Evolutionary conservation across 2,113 vertebrate species (phyloP).

Genomic region (Zeus faber): DNA sequence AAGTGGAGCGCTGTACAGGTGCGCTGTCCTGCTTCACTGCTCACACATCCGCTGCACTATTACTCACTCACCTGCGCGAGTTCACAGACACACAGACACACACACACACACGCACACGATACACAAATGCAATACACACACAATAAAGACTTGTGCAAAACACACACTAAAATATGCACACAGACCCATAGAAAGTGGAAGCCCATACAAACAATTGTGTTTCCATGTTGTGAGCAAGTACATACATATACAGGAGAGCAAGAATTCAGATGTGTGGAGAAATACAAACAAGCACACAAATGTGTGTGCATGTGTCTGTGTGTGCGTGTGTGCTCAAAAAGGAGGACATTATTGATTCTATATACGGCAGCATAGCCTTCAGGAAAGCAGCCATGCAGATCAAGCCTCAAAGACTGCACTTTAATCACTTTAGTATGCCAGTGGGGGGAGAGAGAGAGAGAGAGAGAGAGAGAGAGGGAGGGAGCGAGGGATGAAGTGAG

Average conservation of each 20-base stretch:
- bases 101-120: conserved; percentile 13
- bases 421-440: conserved; percentile 28
- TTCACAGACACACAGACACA: neutral
- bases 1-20: conserved; percentile 25
- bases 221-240: neutral
- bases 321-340: neutral
- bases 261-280: neutral
- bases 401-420: conserved; percentile 18
- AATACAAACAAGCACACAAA: no score
- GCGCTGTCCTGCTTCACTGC: conserved; percentile 36
- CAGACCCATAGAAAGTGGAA: no score
- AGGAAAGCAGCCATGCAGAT: conserved; percentile 18
- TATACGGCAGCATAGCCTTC: conserved; percentile 9
- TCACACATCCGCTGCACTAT: no score
- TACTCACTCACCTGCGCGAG: neutral
- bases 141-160: neutral
- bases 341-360: neutral
- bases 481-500: conserved; percentile 22
- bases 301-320: neutral
- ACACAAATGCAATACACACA: no score
- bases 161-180: no score
- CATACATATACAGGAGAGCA: neutral
- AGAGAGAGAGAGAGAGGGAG: conserved; percentile 5
- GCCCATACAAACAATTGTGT: no score
- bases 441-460: neutral